Base-by-base conservation (phyloP, 1,140 invertebrate genomes). In the Philotrypesis tridentata region DNA sequence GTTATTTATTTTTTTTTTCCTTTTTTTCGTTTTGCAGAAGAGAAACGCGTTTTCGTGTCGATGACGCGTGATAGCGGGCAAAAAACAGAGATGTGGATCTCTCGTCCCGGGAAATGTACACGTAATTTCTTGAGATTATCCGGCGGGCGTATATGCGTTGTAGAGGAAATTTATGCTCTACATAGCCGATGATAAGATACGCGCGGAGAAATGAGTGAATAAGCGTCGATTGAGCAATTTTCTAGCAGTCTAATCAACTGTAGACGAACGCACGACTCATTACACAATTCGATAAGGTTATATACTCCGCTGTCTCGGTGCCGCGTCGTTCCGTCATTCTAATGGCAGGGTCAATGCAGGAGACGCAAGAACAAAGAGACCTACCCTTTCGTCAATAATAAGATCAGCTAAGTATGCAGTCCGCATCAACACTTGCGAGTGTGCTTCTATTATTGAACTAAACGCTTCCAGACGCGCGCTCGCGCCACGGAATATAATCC, bases 61-160 rank as follows among this genome's bases (percentile, higher is more conserved):
- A 82, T 84, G 82, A 31, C 79, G 75, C 83, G n/a, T n/a, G 84
- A 85, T 85, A 76, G 74, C 31, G 25, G 8, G 27, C 83, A 78
- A 75, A 63, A 67, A 72, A 80, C 79, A 65, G 4, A 40, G 48
- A 70, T 61, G 72, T 4, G 2, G 40, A 81, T 75, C 60, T 48
- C 17, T 70, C 6, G 21, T 55, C 48, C 37, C 55, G 21, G 25
- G 23, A 37, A 81, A 68, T 65, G 9, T 81, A 37, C 23, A 61
- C 29, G 33, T 75, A 67, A 73, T 81, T 75, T 81, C 40, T 73
- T 48, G 70, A 60, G 31, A 79, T 79, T 72, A 80, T 80, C 14
- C 63, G 29, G 17, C 33, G 68, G 6, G 68, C 31, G 33, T 21
- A 8, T 9, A 14, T 61, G 40, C 3, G 0, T 12, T 21, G 1